A percentile compares a stretch with the other conserved stretches of the same genome.
Evolutionary conservation across 2,888 invertebrate species (phyloP).

Genomic region (Gisinianus flammeolus): DNA sequence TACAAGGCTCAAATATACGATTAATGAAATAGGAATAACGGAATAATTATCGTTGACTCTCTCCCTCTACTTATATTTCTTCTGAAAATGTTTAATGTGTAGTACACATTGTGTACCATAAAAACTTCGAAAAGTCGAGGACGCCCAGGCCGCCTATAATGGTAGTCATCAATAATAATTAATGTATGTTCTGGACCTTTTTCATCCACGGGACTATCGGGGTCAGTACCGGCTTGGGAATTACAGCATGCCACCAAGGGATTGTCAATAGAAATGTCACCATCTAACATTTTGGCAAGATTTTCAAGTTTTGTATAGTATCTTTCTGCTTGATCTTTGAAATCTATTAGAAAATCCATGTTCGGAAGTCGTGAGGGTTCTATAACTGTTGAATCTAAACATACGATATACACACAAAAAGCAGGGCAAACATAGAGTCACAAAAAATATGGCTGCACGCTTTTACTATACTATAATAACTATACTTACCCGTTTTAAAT

Average conservation of each 20-base stretch:
- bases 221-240: background rate
- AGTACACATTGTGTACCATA: slow-evolving; percentile 7
- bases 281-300: slow-evolving; percentile 10
- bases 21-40: background rate
- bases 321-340: slow-evolving; percentile 11
- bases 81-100: no score
- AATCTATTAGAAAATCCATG: background rate
- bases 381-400: no score
- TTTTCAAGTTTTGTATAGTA: slow-evolving; percentile 10
- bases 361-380: background rate
- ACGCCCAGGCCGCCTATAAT: slow-evolving; percentile 15
- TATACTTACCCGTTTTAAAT: no score
- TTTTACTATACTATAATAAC: no score
- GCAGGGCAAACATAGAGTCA: no score
- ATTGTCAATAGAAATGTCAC: background rate
- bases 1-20: background rate
- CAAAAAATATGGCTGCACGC: no score
- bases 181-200: slow-evolving; percentile 1
- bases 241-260: background rate
- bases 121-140: slow-evolving; percentile 22
- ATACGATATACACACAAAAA: no score
- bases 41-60: background rate
- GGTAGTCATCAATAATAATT: slow-evolving; percentile 16
- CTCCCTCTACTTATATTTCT: no score
- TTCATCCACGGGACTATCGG: background rate